phyloP scores from a whole-genome alignment of 2,113 vertebrate genomes.

The Bos taurus region ARS-UCD2.0 NC_037350.1:38221001-38221500 shows the following conservation, averaged over 20 bases:
- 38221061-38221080: neutral
- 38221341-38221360: neutral
- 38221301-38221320: neutral
- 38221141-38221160: neutral
- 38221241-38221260: neutral
- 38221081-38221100: neutral
- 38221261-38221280: slow-evolving; percentile 4
- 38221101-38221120: neutral
- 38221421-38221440: too few relatives aligned
- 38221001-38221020: neutral
- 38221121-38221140: neutral
- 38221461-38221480: too few relatives aligned
- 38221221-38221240: neutral
- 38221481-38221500: neutral
- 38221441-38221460: too few relatives aligned
- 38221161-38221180: neutral
- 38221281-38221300: neutral
- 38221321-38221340: neutral
- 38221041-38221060: neutral
- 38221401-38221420: too few relatives aligned
- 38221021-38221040: neutral
- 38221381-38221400: neutral
- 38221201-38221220: neutral
- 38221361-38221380: neutral
- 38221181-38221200: neutral